phyloP scores from a whole-genome alignment of 2,888 invertebrate species.

The Volucella zonaria region DNA sequence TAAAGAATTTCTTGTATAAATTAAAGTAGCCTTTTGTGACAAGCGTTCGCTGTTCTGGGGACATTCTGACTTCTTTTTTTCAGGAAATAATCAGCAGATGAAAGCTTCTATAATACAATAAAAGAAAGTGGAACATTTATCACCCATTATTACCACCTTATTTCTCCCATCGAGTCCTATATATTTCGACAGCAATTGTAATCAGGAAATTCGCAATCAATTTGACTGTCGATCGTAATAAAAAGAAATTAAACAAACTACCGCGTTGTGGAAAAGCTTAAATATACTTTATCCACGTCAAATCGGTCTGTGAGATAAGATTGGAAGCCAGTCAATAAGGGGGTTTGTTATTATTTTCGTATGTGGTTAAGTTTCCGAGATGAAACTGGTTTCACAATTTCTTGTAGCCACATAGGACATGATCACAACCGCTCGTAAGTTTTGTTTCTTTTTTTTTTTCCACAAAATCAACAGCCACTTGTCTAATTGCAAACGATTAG shows the following conservation, averaged over 20 bases:
- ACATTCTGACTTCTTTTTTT: no score
- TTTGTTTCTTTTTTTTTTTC: neutral
- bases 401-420: neutral
- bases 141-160: no score
- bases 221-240: no score
- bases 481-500: constrained; percentile 11
- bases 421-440: neutral
- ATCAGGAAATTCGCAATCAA: no score
- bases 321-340: constrained; percentile 4
- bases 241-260: neutral
- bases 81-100: no score
- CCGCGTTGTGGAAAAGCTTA: neutral
- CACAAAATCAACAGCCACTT: constrained; percentile 2
- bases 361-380: constrained; percentile 1
- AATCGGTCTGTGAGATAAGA: neutral
- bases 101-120: no score
- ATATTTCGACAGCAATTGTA: no score
- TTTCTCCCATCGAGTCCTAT: no score
- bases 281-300: constrained; percentile 13
- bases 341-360: constrained; percentile 5
- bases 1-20: no score
- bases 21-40: no score
- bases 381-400: constrained; percentile 26
- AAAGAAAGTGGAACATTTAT: no score
- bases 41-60: no score